Conservation (phyloP, 2,113 vertebrate genomes). For the Varanus komodoensis region DNA sequence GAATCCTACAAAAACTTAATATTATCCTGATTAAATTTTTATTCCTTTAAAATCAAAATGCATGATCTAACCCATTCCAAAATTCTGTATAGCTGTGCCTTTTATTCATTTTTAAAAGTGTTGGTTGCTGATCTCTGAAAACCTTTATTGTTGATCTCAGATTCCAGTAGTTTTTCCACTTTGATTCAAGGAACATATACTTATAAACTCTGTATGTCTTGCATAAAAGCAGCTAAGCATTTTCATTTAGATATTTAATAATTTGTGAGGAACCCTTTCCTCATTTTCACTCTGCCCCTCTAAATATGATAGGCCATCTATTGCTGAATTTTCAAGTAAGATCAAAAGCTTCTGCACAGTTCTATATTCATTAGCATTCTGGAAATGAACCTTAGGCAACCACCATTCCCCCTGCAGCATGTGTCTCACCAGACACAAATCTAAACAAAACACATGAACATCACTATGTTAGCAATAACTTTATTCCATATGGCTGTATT, state of each 20-base stretch:
- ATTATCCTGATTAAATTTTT: background rate
- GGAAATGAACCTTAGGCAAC: slow-evolving; percentile 19
- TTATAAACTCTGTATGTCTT: background rate
- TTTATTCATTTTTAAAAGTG: background rate
- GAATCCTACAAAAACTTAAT: background rate
- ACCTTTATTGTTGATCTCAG: background rate
- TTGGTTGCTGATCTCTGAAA: background rate
- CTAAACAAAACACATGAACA: background rate
- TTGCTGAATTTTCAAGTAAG: slow-evolving; percentile 9
- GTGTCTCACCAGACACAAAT: background rate
- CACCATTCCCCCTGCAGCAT: background rate
- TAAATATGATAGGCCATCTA: background rate
- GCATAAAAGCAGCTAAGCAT: background rate
- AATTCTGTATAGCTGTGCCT: background rate
- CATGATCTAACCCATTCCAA: background rate
- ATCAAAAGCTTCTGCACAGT: slow-evolving; percentile 38
- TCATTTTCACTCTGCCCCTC: background rate
- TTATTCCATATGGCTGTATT: background rate
- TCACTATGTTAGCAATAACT: background rate
- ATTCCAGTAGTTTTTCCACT: background rate
- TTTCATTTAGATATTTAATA: slow-evolving; percentile 13
- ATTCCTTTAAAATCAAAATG: slow-evolving; percentile 32
- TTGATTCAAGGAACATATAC: background rate
- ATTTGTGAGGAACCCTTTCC: background rate
- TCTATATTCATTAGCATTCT: slow-evolving; percentile 24